Evolutionary conservation across 2,113 vertebrate species (phyloP).

Genomic region (Pseudorectes ferrugineus): DNA sequence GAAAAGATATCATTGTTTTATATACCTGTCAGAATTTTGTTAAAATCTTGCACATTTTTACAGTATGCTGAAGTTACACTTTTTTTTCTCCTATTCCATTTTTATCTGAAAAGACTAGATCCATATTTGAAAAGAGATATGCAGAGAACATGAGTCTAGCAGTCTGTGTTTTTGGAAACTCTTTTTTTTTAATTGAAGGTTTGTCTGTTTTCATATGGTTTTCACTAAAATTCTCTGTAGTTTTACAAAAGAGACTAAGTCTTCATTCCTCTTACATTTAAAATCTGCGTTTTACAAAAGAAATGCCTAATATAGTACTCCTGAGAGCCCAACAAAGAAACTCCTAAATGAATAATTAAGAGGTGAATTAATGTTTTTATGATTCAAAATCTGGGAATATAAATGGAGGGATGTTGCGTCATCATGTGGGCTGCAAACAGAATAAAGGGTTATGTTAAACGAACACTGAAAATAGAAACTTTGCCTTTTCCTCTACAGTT

Average conservation of each 20-base stretch:
- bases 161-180: conserved; percentile 35
- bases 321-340: conserved; percentile 59
- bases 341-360: conserved; percentile 67
- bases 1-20: conserved; percentile 7
- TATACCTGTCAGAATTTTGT: conserved; percentile 16
- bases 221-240: conserved; percentile 63
- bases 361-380: conserved; percentile 61
- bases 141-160: conserved; percentile 45
- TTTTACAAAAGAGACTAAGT: conserved; percentile 38
- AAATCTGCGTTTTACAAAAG: conserved; percentile 60
- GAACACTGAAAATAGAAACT: conserved; percentile 70
- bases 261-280: conserved; percentile 52
- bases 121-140: conserved; percentile 39
- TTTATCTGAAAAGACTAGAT: conserved; percentile 45
- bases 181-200: conserved; percentile 52
- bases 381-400: conserved; percentile 63
- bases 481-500: conserved; percentile 59
- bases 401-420: conserved; percentile 63
- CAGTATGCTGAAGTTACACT: conserved; percentile 11
- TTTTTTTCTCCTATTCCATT: conserved; percentile 39
- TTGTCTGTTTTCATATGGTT: conserved; percentile 58
- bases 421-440: conserved; percentile 68
- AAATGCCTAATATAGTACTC: conserved; percentile 58
- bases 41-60: neutral
- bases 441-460: conserved; percentile 72